Conservation (phyloP, 2,888 invertebrate genomes). For the Tethea ocularis region DNA sequence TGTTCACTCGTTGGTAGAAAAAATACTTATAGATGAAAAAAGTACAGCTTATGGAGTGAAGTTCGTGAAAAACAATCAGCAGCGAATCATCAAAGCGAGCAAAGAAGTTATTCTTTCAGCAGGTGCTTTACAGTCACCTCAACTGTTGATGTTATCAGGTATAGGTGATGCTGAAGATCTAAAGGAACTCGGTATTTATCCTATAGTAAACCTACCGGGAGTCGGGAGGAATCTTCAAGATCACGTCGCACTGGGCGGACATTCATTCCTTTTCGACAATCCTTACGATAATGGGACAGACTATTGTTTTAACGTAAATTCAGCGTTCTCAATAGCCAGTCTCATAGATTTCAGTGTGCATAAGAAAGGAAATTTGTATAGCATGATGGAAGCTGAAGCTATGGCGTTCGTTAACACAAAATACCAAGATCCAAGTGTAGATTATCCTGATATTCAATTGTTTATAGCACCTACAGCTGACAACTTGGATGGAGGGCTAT, state of each 20-base stretch:
- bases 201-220: slow-evolving; percentile 86
- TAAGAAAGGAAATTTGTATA: slow-evolving; percentile 87
- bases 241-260: slow-evolving; percentile 91
- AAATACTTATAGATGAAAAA: slow-evolving; percentile 85
- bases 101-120: slow-evolving; percentile 94
- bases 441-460: slow-evolving; percentile 92
- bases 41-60: slow-evolving; percentile 87
- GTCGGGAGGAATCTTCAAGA: slow-evolving; percentile 93
- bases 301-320: slow-evolving; percentile 87
- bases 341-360: slow-evolving; percentile 85
- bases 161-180: slow-evolving; percentile 88
- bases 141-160: slow-evolving; percentile 94
- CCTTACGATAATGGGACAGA: slow-evolving; percentile 81
- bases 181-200: slow-evolving; percentile 83
- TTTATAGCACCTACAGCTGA: slow-evolving; percentile 90
- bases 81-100: slow-evolving; percentile 83
- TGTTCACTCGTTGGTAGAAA: slow-evolving; percentile 86
- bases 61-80: slow-evolving; percentile 84
- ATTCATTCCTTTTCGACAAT: slow-evolving; percentile 88
- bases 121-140: slow-evolving; percentile 93
- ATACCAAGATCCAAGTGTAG: slow-evolving; percentile 85
- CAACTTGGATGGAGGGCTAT: slow-evolving; percentile 90
- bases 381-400: slow-evolving; percentile 90
- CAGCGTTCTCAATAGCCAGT: slow-evolving; percentile 84
- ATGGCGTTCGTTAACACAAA: slow-evolving; percentile 91